A percentile compares a stretch with the other conserved stretches of the same genome.
Evolutionary conservation across 2,888 invertebrate species (phyloP).

Genomic region (Agrenia bidenticulata): DNA sequence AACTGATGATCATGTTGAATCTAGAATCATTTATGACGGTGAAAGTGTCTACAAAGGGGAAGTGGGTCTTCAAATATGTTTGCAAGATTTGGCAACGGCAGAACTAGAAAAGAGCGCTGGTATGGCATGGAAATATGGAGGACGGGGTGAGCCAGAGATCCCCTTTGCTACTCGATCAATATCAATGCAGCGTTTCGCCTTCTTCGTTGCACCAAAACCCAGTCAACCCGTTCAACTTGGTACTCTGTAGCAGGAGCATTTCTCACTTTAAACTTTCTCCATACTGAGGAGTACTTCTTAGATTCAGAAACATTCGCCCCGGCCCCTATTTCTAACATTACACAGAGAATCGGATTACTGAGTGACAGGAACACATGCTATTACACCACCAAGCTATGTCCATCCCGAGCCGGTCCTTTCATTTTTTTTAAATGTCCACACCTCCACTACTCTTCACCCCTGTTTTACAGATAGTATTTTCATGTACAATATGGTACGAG

Average conservation of each 20-base stretch:
- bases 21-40: background rate
- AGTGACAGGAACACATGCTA: too few species aligned
- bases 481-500: too few species aligned
- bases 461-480: too few species aligned
- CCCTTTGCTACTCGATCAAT: slow-evolving; percentile 48
- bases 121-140: background rate
- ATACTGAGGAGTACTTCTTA: background rate
- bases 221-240: background rate
- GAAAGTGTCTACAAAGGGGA: background rate
- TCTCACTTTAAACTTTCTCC: slow-evolving; percentile 11
- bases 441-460: background rate
- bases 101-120: background rate
- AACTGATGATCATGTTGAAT: background rate
- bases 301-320: background rate
- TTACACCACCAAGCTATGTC: too few species aligned
- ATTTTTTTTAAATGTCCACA: background rate
- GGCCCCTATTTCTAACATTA: background rate
- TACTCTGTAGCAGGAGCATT: slow-evolving; percentile 13
- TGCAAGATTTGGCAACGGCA: slow-evolving; percentile 44
- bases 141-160: slow-evolving; percentile 5
- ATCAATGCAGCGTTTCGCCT: slow-evolving; percentile 53
- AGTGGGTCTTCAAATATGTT: slow-evolving; percentile 32
- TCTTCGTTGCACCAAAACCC: slow-evolving; percentile 53
- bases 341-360: too few species aligned
- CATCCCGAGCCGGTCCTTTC: background rate